Conservation (phyloP, 2,113 vertebrate genomes). For the Corapipo altera region DNA sequence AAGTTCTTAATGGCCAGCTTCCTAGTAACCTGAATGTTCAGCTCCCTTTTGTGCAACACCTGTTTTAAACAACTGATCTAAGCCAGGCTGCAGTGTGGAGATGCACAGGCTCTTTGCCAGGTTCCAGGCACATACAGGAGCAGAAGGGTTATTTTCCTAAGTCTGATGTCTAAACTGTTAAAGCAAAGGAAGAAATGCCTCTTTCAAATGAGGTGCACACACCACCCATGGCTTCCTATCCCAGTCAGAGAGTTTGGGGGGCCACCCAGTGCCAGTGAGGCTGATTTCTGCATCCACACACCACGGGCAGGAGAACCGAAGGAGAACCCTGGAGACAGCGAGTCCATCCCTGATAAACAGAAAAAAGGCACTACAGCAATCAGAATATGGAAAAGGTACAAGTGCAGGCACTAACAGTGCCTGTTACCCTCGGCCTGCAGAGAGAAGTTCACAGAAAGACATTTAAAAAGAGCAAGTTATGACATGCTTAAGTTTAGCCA, state of each 20-base stretch:
- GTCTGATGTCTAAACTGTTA: neutral
- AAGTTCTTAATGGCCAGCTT: neutral
- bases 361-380: constrained; percentile 5
- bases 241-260: neutral
- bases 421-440: neutral
- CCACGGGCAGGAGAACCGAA: neutral
- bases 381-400: neutral
- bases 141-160: neutral
- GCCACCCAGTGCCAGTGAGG: neutral
- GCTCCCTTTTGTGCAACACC: neutral
- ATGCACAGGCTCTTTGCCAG: neutral
- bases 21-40: neutral
- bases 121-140: neutral
- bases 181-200: neutral
- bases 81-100: neutral
- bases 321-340: neutral
- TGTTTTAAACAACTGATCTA: neutral
- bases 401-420: neutral
- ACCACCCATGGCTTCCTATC: neutral
- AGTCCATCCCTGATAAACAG: constrained; percentile 13
- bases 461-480: neutral
- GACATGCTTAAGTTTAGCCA: constrained; percentile 50
- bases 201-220: neutral
- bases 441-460: neutral
- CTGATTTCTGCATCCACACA: neutral